phyloP scores from a whole-genome alignment of 1,140 invertebrate genomes.

The Asobara japonica region DNA sequence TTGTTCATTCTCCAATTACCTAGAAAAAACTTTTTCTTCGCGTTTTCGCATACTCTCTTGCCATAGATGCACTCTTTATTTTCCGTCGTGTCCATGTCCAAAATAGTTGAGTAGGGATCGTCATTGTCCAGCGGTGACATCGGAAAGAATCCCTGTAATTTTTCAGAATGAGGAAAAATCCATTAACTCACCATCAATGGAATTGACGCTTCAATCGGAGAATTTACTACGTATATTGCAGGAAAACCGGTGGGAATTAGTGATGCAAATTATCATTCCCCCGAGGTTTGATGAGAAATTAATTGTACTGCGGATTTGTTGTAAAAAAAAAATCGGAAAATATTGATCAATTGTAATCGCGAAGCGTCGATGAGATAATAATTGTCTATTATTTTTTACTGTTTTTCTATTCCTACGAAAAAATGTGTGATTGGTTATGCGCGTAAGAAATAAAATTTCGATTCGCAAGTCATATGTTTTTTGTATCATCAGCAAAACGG shows the following conservation, averaged over 20 bases:
- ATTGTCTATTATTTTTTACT: no score
- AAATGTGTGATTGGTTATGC: no score
- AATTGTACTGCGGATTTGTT: background rate
- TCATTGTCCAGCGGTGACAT: constrained; percentile 45
- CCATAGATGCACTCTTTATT: constrained; percentile 39
- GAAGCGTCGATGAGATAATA: no score
- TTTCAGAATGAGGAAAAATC: background rate
- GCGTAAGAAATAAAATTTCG: no score
- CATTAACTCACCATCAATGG: background rate
- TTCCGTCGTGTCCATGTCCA: constrained; percentile 58
- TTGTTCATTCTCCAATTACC: no score
- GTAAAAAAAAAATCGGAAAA: background rate
- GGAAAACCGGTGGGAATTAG: background rate
- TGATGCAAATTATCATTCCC: constrained; percentile 1
- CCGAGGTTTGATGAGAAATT: background rate
- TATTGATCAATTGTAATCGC: background rate
- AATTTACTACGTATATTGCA: background rate
- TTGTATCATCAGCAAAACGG: no score
- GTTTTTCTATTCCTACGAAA: no score
- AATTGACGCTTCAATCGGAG: background rate
- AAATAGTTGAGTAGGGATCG: constrained; percentile 43
- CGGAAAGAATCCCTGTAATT: constrained; percentile 12
- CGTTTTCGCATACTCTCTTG: constrained; percentile 42
- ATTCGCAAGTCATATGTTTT: no score
- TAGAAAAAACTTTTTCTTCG: constrained; percentile 53